A percentile compares a stretch with the other conserved stretches of the same genome.
phyloP scores from a whole-genome alignment of 2,113 vertebrate species.

The Atractosteus spatula region DNA sequence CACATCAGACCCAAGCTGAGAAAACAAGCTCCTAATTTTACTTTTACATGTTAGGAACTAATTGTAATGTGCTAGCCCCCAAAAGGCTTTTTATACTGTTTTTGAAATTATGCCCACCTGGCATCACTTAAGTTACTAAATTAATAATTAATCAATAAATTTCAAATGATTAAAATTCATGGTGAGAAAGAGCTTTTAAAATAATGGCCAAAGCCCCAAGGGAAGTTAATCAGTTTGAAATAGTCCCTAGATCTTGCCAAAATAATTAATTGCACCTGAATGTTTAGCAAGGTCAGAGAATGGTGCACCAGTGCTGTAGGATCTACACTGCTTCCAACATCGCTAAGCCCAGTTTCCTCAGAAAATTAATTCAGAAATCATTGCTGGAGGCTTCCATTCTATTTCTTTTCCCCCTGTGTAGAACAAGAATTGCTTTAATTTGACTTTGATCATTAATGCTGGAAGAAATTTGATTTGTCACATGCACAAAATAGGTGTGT shows the following conservation, averaged over 20 bases:
- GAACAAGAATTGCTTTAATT: constrained; percentile 27
- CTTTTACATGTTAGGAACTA: constrained; percentile 53
- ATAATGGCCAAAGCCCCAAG: constrained; percentile 59
- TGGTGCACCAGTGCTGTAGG: constrained; percentile 48
- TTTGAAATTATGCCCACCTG: constrained; percentile 73
- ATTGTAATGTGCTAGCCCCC: constrained; percentile 34
- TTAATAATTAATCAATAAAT: constrained; percentile 78
- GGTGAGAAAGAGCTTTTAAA: constrained; percentile 74
- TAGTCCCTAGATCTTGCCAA: constrained; percentile 64
- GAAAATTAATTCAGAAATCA: constrained; percentile 35
- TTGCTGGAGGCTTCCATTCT: constrained; percentile 26
- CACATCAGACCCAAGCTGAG: constrained; percentile 35
- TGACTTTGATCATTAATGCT: constrained; percentile 38
- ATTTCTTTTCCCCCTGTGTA: constrained; percentile 17
- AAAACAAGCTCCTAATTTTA: constrained; percentile 28
- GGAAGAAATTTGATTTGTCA: constrained; percentile 28
- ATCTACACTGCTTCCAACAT: constrained; percentile 36
- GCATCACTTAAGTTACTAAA: constrained; percentile 73
- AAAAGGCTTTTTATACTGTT: constrained; percentile 62
- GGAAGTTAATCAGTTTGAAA: constrained; percentile 62
- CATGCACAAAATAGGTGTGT: constrained; percentile 10
- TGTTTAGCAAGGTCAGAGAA: constrained; percentile 67
- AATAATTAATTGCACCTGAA: constrained; percentile 75
- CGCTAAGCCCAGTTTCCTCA: constrained; percentile 37
- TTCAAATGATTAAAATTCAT: constrained; percentile 77